Evolutionary conservation across 2,113 vertebrate genomes (phyloP), one percentile per base, ranked within the genome.

Genomic region (Tetraodon nigroviridis): DNA sequence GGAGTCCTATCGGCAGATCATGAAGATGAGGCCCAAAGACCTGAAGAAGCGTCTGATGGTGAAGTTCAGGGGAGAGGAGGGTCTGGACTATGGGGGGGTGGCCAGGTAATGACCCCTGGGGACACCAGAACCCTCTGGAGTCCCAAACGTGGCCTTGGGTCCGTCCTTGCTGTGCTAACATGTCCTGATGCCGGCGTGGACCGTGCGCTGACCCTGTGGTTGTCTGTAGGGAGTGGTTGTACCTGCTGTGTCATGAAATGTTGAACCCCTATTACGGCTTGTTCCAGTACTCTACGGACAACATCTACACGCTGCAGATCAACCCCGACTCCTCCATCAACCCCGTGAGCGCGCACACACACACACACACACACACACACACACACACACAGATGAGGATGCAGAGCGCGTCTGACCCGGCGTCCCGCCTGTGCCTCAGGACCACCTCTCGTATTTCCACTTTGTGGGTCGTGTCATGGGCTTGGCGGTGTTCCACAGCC

Each of bases 1-100:
- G 95, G 96, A 98, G 75, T 98, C 96, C 0, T 98, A 98, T 70
- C 90, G 96, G 42, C 96, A 98, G 86, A 97, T 98, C 75, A 98
- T 98, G 96, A 98, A 98, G 89, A 98, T 98, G 96, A 90, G 96
- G 48, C 95, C 96, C 0, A 98, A 98, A 83, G 96, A 98, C 84
- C 84, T 98, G 81, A 98, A 98, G 76, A 98, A 98, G 72, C 90
- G 96, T 2, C 91, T 98, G 1, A 98, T 98, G 96, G 96, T 98
- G 76, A 98, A 98, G 82, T 98, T 98, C 72, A 90, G 96, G 42
- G 95, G 95, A n/a, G 96, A 98, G 74, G 96, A 98, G 76, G 96
- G 96, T 13, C 79, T 98, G 70, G 96, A 98, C 81, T 98, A 98
- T 0, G 96, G 96, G 0, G 96, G 96, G 1, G 95, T 98, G 76